A percentile compares a stretch with the other conserved stretches of the same genome.
Conservation (phyloP, 1,140 invertebrate genomes). For the Nomia melanderi region DNA sequence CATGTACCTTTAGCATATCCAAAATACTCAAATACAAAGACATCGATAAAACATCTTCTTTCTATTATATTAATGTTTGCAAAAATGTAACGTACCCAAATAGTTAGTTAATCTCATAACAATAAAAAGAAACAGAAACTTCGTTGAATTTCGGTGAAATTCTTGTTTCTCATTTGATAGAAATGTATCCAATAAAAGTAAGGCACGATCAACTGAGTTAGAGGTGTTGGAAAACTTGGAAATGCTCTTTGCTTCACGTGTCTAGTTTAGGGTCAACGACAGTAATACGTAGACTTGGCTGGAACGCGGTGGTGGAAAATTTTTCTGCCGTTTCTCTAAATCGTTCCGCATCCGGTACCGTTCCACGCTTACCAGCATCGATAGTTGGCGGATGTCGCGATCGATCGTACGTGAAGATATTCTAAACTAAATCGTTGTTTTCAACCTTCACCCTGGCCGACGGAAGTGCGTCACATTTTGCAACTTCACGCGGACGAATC, state of each 20-base stretch:
- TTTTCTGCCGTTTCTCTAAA: slow-evolving; percentile 1
- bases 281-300: not conserved
- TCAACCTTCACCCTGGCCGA: slow-evolving; percentile 30
- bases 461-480: slow-evolving; percentile 44
- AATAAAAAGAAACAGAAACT: too few species aligned
- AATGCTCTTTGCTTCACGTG: not conserved
- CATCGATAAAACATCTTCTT: too few species aligned
- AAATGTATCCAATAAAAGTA: too few species aligned
- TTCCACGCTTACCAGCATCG: slow-evolving; percentile 9
- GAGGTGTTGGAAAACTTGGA: not conserved
- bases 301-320: not conserved
- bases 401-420: slow-evolving; percentile 63
- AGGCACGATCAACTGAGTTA: too few species aligned
- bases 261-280: not conserved
- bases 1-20: too few species aligned
- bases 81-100: too few species aligned
- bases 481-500: slow-evolving; percentile 2
- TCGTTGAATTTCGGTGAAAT: too few species aligned
- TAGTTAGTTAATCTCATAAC: too few species aligned
- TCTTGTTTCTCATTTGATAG: too few species aligned
- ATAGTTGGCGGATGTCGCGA: slow-evolving; percentile 50
- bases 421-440: slow-evolving; percentile 50
- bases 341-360: slow-evolving; percentile 13
- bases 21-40: too few species aligned
- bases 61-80: too few species aligned